Evolutionary conservation across 2,888 invertebrate genomes (phyloP), one percentile per base, ranked within the genome.

Genomic region (Aphidius colemani): DNA sequence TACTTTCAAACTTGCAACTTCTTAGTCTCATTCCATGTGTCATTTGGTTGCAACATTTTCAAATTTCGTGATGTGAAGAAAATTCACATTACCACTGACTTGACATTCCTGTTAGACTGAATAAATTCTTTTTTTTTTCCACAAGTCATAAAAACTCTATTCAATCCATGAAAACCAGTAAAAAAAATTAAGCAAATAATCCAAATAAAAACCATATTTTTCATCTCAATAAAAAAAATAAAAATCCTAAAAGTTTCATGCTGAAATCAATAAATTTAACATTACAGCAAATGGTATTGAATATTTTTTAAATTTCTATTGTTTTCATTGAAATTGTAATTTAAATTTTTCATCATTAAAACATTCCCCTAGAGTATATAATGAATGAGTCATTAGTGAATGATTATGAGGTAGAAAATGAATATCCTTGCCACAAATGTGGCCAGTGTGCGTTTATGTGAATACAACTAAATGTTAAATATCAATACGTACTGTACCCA

Each of bases 371-470:
- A 9, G 41, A 10, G 40, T 7, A 53, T 11, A 62, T 64, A 64
- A 66, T 64, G 67, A 64, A 63, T 62, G 61, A 59, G 66, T 71
- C 70, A 72, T 75, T 74, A 74, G 75, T 74, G 71, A 73, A 73
- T 73, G 70, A 73, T 75, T 72, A 74, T 71, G 67, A 68, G 71
- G 72, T 71, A 73, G 75, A 73, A 72, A 73, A 76, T 76, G 75
- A 76, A 71, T 69, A 65, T 40, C 55, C 49, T 55, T 63, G 56
- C 58, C 60, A 18, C 18, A 43, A 45, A 46, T 50, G 57, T 60
- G 58, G 41, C 45, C 40, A 50, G 49, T 51, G 11, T 18, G 46
- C 39, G 56, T 41, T 7, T 2, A 43, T 40, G 53, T 39, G 53
- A 9, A 53, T 59, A 41, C 30, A 30, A 30, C 30, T 30, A 30